Evolutionary conservation across 2,113 vertebrate genomes (phyloP).

Genomic region (Poecile atricapillus): DNA sequence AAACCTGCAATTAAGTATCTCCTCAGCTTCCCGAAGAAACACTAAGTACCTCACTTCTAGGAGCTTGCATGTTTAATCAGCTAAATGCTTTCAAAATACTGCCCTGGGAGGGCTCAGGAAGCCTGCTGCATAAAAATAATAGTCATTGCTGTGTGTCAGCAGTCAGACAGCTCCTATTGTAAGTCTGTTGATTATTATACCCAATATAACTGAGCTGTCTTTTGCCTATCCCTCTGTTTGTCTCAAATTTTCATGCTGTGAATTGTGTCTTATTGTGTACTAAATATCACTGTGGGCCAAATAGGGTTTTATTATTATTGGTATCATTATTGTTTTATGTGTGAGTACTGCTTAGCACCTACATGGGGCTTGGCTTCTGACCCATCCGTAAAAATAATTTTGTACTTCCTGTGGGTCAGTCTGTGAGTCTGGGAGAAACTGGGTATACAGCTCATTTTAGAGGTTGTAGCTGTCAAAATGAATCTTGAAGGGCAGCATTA

Average conservation of each 20-base stretch:
- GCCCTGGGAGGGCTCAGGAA: not conserved
- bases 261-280: not conserved
- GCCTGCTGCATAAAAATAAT: not conserved
- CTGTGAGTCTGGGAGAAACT: not conserved
- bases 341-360: not conserved
- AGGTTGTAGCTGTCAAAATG: not conserved
- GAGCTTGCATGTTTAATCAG: not conserved
- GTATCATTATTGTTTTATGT: not conserved
- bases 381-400: not conserved
- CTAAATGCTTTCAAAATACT: constrained; percentile 5
- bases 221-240: not conserved
- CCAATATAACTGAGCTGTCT: not conserved
- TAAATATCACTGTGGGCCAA: not conserved
- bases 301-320: not conserved
- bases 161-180: not conserved
- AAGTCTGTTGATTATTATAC: not conserved
- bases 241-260: not conserved
- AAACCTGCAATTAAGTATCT: not conserved
- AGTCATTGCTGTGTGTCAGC: not conserved
- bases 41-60: not conserved
- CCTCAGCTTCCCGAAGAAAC: not conserved
- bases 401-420: not conserved
- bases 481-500: not conserved
- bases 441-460: not conserved
- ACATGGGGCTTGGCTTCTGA: not conserved